Base-by-base conservation (phyloP, 2,888 invertebrate species). In the Drosophila sordidapex region DNA sequence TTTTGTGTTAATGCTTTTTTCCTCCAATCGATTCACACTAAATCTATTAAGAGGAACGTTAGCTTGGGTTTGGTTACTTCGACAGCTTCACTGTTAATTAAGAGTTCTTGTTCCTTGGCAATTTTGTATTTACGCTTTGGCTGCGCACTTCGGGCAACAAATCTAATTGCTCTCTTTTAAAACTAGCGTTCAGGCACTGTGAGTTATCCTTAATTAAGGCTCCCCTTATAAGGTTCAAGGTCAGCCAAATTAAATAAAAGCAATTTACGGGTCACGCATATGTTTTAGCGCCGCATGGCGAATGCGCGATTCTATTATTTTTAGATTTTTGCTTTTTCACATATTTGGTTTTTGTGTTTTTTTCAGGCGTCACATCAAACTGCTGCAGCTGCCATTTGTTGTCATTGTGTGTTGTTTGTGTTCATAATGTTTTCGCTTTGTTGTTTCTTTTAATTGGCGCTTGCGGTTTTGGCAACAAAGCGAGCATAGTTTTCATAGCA, bases 361-460 rank as follows among this genome's bases (percentile, higher is more conserved):
- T 43, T 63, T 65, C 38, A 62, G 31, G 35, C 33, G 13, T 11
- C 38, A 21, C 59, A 46, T 75, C 76, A 70, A 62, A 59, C 35
- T 40, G 46, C 52, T 33, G 56, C 38, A 40, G 62, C 59, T 51
- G 66, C 56, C 63, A 60, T 70, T 82, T 57, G 62, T 60, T 66
- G 58, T 73, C 52, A 68, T 49, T 40, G 59, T 61, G 59, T 62
- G 75, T 64, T 59, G 63, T 53, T 82, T 76, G 65, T 82, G 62
- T 74, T 62, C 72, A 61, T 71, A 63, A 67, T 69, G 52, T 65
- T 76, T 67, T 68, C 49, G 60, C 64, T 72, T 83, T 69, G 70
- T 74, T 83, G 60, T 81, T 81, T 77, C 76, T 84, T 77, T 77
- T 79, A 89, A 86, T 86, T 87, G 76, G 89, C 84, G 89, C 76